Evolutionary conservation across 2,888 invertebrate species (phyloP), one percentile per base, ranked within the genome.

Genomic region (Hartigia nigra): DNA sequence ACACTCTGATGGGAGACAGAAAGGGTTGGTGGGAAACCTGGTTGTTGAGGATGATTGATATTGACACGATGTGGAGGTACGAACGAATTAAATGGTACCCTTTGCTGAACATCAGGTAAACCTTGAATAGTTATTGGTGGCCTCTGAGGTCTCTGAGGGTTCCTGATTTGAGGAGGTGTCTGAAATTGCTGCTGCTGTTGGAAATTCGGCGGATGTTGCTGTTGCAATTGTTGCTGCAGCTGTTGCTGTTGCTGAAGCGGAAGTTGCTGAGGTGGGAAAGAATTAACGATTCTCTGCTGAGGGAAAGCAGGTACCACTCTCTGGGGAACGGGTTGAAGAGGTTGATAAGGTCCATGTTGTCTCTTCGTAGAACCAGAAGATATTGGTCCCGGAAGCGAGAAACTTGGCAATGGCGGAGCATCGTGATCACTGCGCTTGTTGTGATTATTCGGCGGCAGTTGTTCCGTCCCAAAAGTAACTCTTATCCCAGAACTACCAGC

Each of bases 391-490:
- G 76, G 92, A 79, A 84, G 89, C 23, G 55, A 23, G 55, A 55
- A 23, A 9, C 55, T 23, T 55, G 55, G 9, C 23, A 23, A 55
- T 74, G 90, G 89, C 86, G 90, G 92, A 0, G 83, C 69, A 12
- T 87, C 86, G 37, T 83, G 82, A 79, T 88, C 92, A 85, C 88
- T 91, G 77, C 89, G 86, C 76, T 91, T 91, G 80, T 87, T 89
- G 78, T 91, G 91, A 82, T 83, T 89, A 78, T 91, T 91, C 5
- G 92, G 91, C 0, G 92, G 91, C 31, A 91, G 77, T 77, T 91
- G 87, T 82, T 95, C 95, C 80, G 93, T 94, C 1, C 96, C 97
- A 86, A 97, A 97, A 11, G 97, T 96, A 1, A 97, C 95, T 87
- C 95, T 96, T 2, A 97, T 95, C 76, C 96, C 96, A 84, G 96